phyloP scores from a whole-genome alignment of 2,888 invertebrate species.

The Eubasilissa splendida region DNA sequence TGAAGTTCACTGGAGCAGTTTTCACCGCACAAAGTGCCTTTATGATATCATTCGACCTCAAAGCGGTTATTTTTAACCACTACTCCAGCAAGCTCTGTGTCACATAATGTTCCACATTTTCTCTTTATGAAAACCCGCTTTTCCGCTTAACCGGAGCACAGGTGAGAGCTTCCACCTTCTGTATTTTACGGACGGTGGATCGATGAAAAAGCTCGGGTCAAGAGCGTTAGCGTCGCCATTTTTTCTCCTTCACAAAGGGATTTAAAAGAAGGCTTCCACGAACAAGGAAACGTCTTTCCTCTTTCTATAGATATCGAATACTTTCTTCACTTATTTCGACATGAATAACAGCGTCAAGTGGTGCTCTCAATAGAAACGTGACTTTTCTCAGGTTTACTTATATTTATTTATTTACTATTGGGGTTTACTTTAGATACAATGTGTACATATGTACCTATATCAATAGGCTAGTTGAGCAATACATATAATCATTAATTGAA shows the following conservation, averaged over 20 bases:
- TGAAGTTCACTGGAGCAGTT: slow-evolving; percentile 38
- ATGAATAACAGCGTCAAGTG: neutral
- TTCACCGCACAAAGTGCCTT: slow-evolving; percentile 37
- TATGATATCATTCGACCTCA: slow-evolving; percentile 37
- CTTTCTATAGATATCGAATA: slow-evolving; percentile 21
- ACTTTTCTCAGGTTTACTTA: too few relatives aligned
- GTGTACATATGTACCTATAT: too few relatives aligned
- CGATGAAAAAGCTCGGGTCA: slow-evolving; percentile 18
- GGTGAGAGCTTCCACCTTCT: slow-evolving; percentile 28
- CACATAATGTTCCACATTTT: slow-evolving; percentile 13
- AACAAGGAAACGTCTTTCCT: slow-evolving; percentile 13
- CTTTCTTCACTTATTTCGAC: neutral
- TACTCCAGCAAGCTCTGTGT: slow-evolving; percentile 2
- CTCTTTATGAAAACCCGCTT: slow-evolving; percentile 29
- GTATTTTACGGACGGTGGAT: slow-evolving; percentile 26
- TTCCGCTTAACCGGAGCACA: slow-evolving; percentile 17
- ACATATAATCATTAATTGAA: too few relatives aligned
- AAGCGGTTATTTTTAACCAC: slow-evolving; percentile 44
- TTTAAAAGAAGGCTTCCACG: slow-evolving; percentile 10
- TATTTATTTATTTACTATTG: too few relatives aligned
- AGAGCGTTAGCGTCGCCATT: slow-evolving; percentile 22
- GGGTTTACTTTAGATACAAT: too few relatives aligned
- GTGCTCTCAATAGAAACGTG: too few relatives aligned
- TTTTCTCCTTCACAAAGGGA: slow-evolving; percentile 18
- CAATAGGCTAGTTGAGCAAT: too few relatives aligned